Evolutionary conservation across 2,888 invertebrate species (phyloP), one percentile per base, ranked within the genome.

Genomic region (Caenorhabditis sp.): DNA sequence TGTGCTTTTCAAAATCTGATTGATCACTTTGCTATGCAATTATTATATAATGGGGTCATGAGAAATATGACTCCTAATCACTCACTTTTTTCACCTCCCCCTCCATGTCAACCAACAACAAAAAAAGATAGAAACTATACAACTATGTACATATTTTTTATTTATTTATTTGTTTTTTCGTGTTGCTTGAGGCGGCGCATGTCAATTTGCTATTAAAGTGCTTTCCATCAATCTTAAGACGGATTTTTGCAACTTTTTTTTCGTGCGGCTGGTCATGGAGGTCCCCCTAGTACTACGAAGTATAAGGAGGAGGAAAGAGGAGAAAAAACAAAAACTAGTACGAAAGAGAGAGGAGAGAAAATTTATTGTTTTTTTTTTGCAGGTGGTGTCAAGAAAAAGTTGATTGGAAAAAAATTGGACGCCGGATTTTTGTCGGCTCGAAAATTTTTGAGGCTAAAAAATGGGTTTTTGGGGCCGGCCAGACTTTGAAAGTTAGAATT

Each of bases 181-280:
- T 51, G 50, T 50, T 8, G 26, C 55, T 55, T 26, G 10, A 55
- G 55, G 55, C 17, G 17, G 8, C 6, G 14, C 55, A 24, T 55
- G 55, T 55, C 55, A 55, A 26, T 55, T 55, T 55, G 55, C 55
- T 23, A 55, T 55, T 55, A 55, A 55, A 55, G 55, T 55, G 55
- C 55, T 55, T 26, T 55, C 26, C 55, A 55, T 55, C 55, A 55
- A 55, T 55, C 55, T 55, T 55, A 43, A 43, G 43, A 43, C 31
- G 31, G 31, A 31, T 31, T 31, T 31, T 31, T 31, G 31, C 31
- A 31, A 31, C 31, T 31, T 31, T 31, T 31, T 6, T 31, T 31
- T 31, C 31, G 4, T 31, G 31, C n/a, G n/a, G n/a, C n/a, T n/a
- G n/a, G n/a, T n/a, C n/a, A n/a, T n/a, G 31, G 31, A 10, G 31